Evolutionary conservation across 2,797 vertebrate species (phyloP).

Genomic region (Neosilurus hyrtlii): DNA sequence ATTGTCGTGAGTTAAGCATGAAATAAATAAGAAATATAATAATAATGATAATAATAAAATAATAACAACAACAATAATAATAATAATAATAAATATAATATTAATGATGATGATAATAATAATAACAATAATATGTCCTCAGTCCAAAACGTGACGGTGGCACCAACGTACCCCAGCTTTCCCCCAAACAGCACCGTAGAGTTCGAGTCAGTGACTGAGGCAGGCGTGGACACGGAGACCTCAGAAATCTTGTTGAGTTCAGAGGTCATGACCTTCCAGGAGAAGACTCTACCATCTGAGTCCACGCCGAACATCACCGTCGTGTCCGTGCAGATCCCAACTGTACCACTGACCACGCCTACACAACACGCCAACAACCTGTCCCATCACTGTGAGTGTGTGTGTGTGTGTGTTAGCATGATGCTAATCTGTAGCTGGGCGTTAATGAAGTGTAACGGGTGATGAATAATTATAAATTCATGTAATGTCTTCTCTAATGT

Average conservation of each 20-base stretch:
- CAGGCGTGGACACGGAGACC: conserved; percentile 45
- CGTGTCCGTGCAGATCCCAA: conserved; percentile 55
- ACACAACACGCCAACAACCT: conserved; percentile 85
- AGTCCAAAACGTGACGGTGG: conserved; percentile 46
- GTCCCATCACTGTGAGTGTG: conserved; percentile 88
- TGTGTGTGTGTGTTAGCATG: background rate
- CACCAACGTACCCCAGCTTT: conserved; percentile 33
- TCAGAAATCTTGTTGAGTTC: conserved; percentile 59
- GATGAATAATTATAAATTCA: background rate
- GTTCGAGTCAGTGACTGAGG: conserved; percentile 35
- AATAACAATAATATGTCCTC: conserved; percentile 5
- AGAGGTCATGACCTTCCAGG: conserved; percentile 8
- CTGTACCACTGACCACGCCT: conserved; percentile 66
- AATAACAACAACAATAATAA: background rate
- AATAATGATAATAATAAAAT: background rate
- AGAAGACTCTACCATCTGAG: background rate
- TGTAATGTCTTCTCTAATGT: too few species aligned
- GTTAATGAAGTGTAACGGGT: background rate
- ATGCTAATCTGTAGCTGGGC: background rate
- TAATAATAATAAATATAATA: background rate
- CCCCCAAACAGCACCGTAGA: conserved; percentile 42
- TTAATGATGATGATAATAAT: background rate
- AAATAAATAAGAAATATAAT: background rate
- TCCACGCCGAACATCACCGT: conserved; percentile 43
- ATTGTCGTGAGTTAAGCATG: background rate